Evolutionary conservation across 2,797 vertebrate genomes (phyloP), one percentile per base, ranked within the genome.

Genomic region (Steatocranus sp.): DNA sequence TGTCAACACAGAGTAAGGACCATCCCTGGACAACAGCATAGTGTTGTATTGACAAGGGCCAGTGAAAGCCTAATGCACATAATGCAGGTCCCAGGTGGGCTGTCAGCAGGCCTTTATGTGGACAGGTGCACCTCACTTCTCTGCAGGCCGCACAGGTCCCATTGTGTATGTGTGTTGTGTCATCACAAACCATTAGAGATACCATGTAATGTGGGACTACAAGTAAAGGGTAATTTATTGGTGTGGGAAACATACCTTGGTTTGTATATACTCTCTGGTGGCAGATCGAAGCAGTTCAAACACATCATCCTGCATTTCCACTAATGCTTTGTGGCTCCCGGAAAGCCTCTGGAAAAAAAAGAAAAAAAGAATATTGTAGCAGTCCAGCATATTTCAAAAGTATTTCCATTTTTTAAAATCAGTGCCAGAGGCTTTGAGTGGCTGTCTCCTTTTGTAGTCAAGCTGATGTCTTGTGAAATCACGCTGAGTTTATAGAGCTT

Each of bases 241-340:
- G 14, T 61, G 70, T 17, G 50, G 9, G 38, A 82, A 83, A 63
- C 88, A 90, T 94, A 99, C 99, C 98, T 97, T 97, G 81, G 97
- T 96, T 89, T 96, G 95, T 5, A 97, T 96, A 34, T 97, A 94
- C 51, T 99, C 98, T 89, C 92, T 94, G 36, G 96, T 93, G 4
- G 97, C 95, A 3, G 96, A 98, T 85, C 87, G 97, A 92, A 99
- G 95, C 56, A 99, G 97, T 54, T 98, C 98, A 0, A 90, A 90
- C 86, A 98, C 96, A 4, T 98, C 95, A 9, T 98, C 98, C 86
- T 99, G 99, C 98, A 99, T 99, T 95, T 99, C 98, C 82, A 99
- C 98, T 89, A 99, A 92, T 1, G 98, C 98, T 94, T 99, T 99
- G 95, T 99, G 98, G 92, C 99, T 97, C 85, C 97, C 97, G 0